A percentile compares a stretch with the other conserved stretches of the same genome.
These are phyloP conservation scores for Tricholauxania praeusta DNA, from an alignment of 2,888 invertebrate species.

Conservation along the genomic window DNA sequence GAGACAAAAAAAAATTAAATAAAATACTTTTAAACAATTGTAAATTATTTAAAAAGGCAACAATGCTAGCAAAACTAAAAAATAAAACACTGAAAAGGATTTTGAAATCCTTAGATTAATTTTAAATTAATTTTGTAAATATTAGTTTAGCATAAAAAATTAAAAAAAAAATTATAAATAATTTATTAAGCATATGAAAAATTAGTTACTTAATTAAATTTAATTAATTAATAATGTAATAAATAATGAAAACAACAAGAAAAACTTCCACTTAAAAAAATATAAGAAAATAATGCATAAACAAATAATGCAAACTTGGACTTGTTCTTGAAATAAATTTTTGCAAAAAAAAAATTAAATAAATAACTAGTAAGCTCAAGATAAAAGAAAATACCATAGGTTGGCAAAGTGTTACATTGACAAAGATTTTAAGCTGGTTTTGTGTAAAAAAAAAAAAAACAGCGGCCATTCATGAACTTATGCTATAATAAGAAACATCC, in stretches of 20 bases:
- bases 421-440: too few relatives aligned
- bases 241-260: neutral
- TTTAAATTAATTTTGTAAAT: conserved; percentile 24
- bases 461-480: too few relatives aligned
- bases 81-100: neutral
- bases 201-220: conserved; percentile 16
- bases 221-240: neutral
- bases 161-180: conserved; percentile 11
- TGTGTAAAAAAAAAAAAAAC: too few relatives aligned
- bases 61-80: neutral
- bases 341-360: neutral
- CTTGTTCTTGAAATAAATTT: neutral
- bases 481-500: too few relatives aligned
- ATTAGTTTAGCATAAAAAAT: conserved; percentile 28
- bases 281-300: neutral
- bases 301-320: neutral
- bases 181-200: conserved; percentile 8
- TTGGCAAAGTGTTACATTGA: too few relatives aligned
- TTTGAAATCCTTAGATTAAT: conserved; percentile 3
- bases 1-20: neutral
- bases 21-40: conserved; percentile 16
- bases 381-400: neutral
- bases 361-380: neutral
- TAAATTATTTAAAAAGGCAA: conserved; percentile 7
- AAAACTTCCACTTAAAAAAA: conserved; percentile 4